These are phyloP conservation scores for Pseudochirops cupreus DNA, from an alignment of 2,797 vertebrate species.

Conservation along the genomic window DNA sequence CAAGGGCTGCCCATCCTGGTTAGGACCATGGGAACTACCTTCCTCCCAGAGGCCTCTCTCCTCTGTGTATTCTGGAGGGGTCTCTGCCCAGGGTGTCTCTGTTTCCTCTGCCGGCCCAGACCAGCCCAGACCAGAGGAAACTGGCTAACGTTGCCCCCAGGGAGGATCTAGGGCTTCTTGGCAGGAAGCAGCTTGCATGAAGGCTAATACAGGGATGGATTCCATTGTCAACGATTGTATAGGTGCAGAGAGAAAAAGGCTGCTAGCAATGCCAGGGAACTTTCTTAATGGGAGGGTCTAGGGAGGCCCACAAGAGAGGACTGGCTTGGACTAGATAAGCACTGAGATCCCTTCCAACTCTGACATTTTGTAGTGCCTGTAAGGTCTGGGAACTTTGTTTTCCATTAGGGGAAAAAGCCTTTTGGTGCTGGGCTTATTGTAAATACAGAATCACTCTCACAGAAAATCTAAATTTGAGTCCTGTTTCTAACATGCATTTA, in stretches of 20 bases:
- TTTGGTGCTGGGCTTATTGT: background rate
- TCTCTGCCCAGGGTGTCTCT: constrained; percentile 4
- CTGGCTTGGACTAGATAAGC: background rate
- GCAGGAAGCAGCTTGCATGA: background rate
- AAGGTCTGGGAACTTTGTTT: background rate
- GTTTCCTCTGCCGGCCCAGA: background rate
- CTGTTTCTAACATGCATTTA: too few relatives aligned
- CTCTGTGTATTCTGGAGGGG: background rate
- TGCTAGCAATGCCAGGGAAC: background rate
- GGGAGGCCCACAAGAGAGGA: background rate
- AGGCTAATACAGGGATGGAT: background rate
- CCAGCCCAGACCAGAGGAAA: constrained; percentile 55
- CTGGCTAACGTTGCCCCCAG: constrained; percentile 52
- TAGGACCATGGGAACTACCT: background rate
- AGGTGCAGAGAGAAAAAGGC: background rate
- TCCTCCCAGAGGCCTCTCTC: background rate
- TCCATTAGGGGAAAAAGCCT: background rate
- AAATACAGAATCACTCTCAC: background rate
- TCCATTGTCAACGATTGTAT: background rate
- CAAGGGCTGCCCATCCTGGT: background rate
- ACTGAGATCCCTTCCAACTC: background rate
- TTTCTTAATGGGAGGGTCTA: background rate
- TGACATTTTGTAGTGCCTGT: background rate
- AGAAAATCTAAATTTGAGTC: background rate
- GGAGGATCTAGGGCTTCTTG: constrained; percentile 15